These are phyloP conservation scores for Cyanoramphus novaezelandiae DNA, from an alignment of 2,113 vertebrate genomes.

Conservation along the genomic window DNA sequence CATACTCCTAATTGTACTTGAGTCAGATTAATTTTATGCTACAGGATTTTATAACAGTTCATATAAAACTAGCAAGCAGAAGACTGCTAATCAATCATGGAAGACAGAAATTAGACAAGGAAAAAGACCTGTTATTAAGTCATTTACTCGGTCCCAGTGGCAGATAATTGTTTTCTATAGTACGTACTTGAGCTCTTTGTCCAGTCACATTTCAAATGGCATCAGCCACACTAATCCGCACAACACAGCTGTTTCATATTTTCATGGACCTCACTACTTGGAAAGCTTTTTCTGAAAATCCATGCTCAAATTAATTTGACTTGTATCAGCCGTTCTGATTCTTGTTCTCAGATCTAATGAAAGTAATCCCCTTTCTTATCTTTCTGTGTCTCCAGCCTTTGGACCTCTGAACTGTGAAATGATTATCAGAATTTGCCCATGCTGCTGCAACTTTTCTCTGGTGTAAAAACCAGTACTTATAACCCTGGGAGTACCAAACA, in stretches of 20 bases:
- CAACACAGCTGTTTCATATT: constrained; percentile 12
- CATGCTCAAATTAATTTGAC: not conserved
- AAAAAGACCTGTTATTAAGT: not conserved
- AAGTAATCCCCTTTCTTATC: not conserved
- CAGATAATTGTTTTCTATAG: not conserved
- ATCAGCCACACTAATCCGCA: not conserved
- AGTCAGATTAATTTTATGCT: not conserved
- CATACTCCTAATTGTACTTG: not conserved
- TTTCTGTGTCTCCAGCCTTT: not conserved
- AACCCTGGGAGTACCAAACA: not conserved
- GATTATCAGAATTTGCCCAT: not conserved
- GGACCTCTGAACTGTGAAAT: not conserved
- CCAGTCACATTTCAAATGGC: not conserved
- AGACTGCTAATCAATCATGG: not conserved
- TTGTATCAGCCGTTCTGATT: not conserved
- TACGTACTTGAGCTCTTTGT: not conserved
- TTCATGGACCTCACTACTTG: not conserved
- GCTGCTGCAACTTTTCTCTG: not conserved
- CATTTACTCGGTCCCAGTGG: not conserved
- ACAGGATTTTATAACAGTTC: not conserved
- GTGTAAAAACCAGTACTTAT: not conserved
- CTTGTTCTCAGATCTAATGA: not conserved
- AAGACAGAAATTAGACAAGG: constrained; percentile 2
- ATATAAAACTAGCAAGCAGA: not conserved
- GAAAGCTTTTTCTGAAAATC: not conserved